Conservation (phyloP, 2,888 invertebrate species). For the Ormyrus nitidulus region DNA sequence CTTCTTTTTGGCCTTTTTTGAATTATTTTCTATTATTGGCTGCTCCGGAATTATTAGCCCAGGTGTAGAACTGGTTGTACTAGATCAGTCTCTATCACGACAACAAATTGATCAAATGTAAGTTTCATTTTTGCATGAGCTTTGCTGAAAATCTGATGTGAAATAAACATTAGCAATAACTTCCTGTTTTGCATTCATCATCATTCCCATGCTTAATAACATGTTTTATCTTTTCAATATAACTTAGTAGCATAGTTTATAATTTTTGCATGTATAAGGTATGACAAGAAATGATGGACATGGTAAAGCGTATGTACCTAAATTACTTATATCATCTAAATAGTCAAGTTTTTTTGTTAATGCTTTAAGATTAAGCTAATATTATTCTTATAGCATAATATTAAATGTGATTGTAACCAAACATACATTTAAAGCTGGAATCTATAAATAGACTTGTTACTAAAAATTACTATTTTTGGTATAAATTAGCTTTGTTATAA, state of each 20-base stretch:
- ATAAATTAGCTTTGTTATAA: neutral
- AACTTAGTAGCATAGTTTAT: slow-evolving; percentile 42
- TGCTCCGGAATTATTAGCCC: slow-evolving; percentile 68
- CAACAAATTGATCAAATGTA: slow-evolving; percentile 67
- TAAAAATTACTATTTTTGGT: neutral
- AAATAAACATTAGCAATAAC: slow-evolving; percentile 37
- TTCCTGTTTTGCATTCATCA: slow-evolving; percentile 25
- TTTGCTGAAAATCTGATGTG: slow-evolving; percentile 24
- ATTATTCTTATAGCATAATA: neutral
- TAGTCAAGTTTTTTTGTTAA: neutral
- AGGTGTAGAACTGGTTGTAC: slow-evolving; percentile 69
- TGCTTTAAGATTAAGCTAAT: neutral
- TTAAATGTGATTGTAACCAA: neutral
- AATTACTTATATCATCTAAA: slow-evolving; percentile 10
- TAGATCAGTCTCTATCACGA: slow-evolving; percentile 65
- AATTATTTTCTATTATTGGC: slow-evolving; percentile 63
- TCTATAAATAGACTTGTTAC: too few relatives aligned
- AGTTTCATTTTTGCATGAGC: slow-evolving; percentile 61
- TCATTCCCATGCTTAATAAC: slow-evolving; percentile 31
- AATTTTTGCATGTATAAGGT: slow-evolving; percentile 46
- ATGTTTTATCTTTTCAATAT: slow-evolving; percentile 35
- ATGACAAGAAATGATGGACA: slow-evolving; percentile 28
- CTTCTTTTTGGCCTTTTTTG: slow-evolving; percentile 59
- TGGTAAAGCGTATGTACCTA: slow-evolving; percentile 41
- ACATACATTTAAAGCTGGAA: neutral